Evolutionary conservation across 1,140 invertebrate species (phyloP).

Genomic region (Brachionus manjavacas): DNA sequence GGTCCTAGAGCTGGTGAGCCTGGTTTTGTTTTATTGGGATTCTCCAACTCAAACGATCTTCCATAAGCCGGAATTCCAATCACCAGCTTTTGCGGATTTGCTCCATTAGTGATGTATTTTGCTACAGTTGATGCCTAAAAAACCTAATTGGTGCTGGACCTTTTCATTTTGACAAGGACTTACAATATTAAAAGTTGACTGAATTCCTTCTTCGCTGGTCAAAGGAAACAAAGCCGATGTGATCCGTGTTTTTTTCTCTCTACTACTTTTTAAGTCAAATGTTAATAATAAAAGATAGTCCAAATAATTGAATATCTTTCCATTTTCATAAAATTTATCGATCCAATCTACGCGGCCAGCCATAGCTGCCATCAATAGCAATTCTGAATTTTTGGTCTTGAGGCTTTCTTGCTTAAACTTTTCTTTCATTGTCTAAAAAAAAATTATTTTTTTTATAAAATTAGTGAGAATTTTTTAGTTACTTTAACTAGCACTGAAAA

Average conservation of each 20-base stretch:
- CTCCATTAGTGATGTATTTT: slow-evolving; percentile 26
- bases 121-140: slow-evolving; percentile 23
- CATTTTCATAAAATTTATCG: slow-evolving; percentile 33
- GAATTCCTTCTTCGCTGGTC: not conserved
- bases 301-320: not conserved
- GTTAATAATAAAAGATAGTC: slow-evolving; percentile 19
- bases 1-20: not conserved
- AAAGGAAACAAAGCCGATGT: slow-evolving; percentile 37
- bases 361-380: not conserved
- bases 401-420: slow-evolving; percentile 15
- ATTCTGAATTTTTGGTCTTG: not conserved
- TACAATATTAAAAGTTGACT: slow-evolving; percentile 18
- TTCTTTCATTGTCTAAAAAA: not conserved
- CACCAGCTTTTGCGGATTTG: slow-evolving; percentile 3
- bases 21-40: not conserved
- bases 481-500: slow-evolving; percentile 1
- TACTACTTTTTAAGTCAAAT: slow-evolving; percentile 10
- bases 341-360: slow-evolving; percentile 26
- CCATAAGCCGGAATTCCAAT: slow-evolving; percentile 39
- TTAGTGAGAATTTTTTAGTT: not conserved
- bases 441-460: not conserved
- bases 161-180: not conserved
- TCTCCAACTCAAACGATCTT: not conserved
- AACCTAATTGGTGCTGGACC: no score
- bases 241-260: slow-evolving; percentile 30